Evolutionary conservation across 2,888 invertebrate species (phyloP).

Genomic region (Shargacucullia verbasci): DNA sequence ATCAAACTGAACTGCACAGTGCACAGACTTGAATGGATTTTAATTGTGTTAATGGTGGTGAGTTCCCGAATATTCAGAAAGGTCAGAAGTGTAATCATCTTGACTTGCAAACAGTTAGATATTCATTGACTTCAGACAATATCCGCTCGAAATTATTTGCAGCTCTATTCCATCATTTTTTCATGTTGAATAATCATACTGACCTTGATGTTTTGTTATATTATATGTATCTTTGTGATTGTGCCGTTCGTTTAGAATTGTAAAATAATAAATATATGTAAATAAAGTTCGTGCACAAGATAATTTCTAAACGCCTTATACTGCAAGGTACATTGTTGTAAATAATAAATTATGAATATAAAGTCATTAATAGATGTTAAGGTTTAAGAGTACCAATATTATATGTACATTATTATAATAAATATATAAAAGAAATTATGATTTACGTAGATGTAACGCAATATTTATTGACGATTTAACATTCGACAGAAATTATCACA

Average conservation of each 20-base stretch:
- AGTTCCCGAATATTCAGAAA: slow-evolving; percentile 8
- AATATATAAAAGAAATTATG: slow-evolving; percentile 51
- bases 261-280: slow-evolving; percentile 47
- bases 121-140: slow-evolving; percentile 13
- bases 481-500: slow-evolving; percentile 72
- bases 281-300: slow-evolving; percentile 59
- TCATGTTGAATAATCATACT: slow-evolving; percentile 9
- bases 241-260: slow-evolving; percentile 35
- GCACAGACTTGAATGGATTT: slow-evolving; percentile 6
- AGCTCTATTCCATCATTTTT: slow-evolving; percentile 9
- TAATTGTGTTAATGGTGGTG: slow-evolving; percentile 10
- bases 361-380: slow-evolving; percentile 47
- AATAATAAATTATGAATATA: slow-evolving; percentile 57
- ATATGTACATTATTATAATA: slow-evolving; percentile 56
- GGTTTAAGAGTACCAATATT: slow-evolving; percentile 53
- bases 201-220: slow-evolving; percentile 35
- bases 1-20: slow-evolving; percentile 10
- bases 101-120: slow-evolving; percentile 1
- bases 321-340: slow-evolving; percentile 63
- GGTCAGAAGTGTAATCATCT: slow-evolving; percentile 22
- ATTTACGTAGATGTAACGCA: slow-evolving; percentile 59
- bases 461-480: slow-evolving; percentile 66
- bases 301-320: slow-evolving; percentile 63
- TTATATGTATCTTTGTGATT: slow-evolving; percentile 33
- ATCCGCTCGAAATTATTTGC: slow-evolving; percentile 22